These are phyloP conservation scores for Metaphire vulgaris DNA, from an alignment of 1,140 invertebrate genomes.

Conservation along the genomic window DNA sequence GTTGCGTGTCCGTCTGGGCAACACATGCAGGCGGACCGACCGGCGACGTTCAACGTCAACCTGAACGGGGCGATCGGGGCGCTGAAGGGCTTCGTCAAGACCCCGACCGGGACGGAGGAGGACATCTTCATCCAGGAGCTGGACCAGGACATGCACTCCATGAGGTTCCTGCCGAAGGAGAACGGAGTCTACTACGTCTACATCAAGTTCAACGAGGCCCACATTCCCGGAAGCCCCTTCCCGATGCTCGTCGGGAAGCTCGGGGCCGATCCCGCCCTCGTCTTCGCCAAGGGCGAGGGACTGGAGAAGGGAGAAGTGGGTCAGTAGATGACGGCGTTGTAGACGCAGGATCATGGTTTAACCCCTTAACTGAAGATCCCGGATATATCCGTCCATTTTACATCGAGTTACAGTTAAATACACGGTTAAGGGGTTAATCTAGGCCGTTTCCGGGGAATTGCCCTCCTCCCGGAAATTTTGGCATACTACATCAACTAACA, in stretches of 20 bases:
- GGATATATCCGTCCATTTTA: too few relatives aligned
- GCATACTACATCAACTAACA: too few relatives aligned
- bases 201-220: slow-evolving; percentile 88
- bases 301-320: slow-evolving; percentile 45
- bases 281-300: slow-evolving; percentile 46
- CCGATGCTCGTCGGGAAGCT: slow-evolving; percentile 89
- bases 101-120: slow-evolving; percentile 83
- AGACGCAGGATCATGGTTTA: too few relatives aligned
- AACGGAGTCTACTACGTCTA: slow-evolving; percentile 93
- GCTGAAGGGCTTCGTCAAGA: slow-evolving; percentile 71
- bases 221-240: slow-evolving; percentile 87
- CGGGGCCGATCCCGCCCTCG: slow-evolving; percentile 58
- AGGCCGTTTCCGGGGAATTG: too few relatives aligned
- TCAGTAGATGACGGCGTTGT: too few relatives aligned
- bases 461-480: too few relatives aligned
- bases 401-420: too few relatives aligned
- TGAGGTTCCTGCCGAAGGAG: slow-evolving; percentile 85
- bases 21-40: slow-evolving; percentile 63
- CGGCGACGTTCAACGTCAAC: slow-evolving; percentile 83
- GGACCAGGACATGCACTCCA: slow-evolving; percentile 57
- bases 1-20: too few relatives aligned
- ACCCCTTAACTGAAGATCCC: too few relatives aligned
- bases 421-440: too few relatives aligned
- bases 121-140: slow-evolving; percentile 93
- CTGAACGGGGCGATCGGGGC: slow-evolving; percentile 83